Evolutionary conservation across 2,797 vertebrate species (phyloP).

Genomic region (Capromys pilorides): DNA sequence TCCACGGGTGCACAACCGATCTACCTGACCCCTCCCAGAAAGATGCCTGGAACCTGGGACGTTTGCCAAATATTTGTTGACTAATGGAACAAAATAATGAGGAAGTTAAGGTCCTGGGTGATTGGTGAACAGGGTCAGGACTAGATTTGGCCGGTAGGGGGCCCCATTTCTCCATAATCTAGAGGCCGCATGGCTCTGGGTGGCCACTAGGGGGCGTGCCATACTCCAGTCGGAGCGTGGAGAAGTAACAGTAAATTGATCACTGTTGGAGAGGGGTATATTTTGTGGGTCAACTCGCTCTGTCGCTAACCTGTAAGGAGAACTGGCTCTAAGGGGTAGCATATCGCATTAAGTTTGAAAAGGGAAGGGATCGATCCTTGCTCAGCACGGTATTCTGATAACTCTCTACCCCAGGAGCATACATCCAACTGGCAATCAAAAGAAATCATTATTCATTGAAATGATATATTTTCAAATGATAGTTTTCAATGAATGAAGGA

Average conservation of each 20-base stretch:
- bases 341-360: neutral
- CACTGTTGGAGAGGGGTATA: neutral
- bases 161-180: conserved; percentile 27
- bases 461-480: neutral
- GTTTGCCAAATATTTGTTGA: neutral
- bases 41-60: neutral
- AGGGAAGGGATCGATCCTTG: neutral
- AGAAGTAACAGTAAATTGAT: neutral
- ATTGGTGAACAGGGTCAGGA: neutral
- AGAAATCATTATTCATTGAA: too few species aligned
- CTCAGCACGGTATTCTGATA: neutral
- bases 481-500: neutral
- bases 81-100: neutral
- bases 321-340: neutral
- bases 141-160: conserved; percentile 2
- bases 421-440: neutral
- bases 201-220: conserved; percentile 45
- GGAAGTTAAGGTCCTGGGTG: neutral
- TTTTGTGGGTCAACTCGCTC: neutral
- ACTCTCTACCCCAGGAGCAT: neutral
- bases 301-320: neutral
- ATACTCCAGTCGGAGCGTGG: neutral
- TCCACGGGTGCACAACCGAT: neutral
- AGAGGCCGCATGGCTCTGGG: neutral
- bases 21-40: neutral